Conservation (phyloP, 2,113 vertebrate species). For the Gasterosteus aculeatus region DNA sequence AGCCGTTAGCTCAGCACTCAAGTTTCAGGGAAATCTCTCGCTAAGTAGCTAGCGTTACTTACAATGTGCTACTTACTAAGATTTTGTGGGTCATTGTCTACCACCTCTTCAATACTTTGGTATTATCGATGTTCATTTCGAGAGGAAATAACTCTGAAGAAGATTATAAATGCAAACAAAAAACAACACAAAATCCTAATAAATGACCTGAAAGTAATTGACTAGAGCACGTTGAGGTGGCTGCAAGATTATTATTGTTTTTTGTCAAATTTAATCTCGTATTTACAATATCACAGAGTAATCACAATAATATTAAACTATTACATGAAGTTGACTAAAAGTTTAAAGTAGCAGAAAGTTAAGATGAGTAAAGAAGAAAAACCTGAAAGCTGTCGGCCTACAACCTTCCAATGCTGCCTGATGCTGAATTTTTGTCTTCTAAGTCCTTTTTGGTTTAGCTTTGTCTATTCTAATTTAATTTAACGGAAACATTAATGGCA, state of each 20-base stretch:
- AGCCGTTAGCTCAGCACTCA: too few species aligned
- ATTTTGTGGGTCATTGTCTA: too few species aligned
- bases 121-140: too few species aligned
- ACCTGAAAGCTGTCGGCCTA: neutral
- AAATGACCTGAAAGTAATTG: too few species aligned
- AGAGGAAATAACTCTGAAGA: too few species aligned
- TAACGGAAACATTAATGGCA: neutral
- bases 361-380: neutral
- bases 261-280: neutral
- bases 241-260: neutral
- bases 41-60: too few species aligned
- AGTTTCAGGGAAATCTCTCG: too few species aligned
- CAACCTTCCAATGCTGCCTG: neutral
- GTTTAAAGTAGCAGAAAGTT: neutral
- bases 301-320: neutral
- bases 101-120: too few species aligned
- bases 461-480: neutral
- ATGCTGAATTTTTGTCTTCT: neutral
- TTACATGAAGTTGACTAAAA: neutral
- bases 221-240: neutral
- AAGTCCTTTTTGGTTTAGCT: neutral
- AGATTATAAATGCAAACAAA: too few species aligned
- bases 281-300: neutral
- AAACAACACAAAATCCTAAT: too few species aligned
- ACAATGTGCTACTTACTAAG: too few species aligned